Evolutionary conservation across 1,140 invertebrate species (phyloP).

Genomic region (Calephelis nemesis): DNA sequence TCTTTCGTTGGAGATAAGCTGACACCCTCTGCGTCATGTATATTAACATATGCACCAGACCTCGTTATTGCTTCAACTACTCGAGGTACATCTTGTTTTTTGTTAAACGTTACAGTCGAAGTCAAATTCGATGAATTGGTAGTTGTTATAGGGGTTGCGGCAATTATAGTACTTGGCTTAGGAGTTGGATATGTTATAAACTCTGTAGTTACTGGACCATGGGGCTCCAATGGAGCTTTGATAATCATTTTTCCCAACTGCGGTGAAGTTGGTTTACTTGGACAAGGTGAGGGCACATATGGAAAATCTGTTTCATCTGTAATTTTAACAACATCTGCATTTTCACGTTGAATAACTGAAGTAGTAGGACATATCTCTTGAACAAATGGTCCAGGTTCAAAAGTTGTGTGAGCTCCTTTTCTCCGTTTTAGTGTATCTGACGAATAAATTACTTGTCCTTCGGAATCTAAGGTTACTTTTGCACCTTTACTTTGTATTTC

Average conservation of each 20-base stretch:
- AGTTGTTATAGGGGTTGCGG: constrained; percentile 74
- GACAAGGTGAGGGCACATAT: constrained; percentile 51
- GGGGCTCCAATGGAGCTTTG: constrained; percentile 77
- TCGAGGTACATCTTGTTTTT: constrained; percentile 57
- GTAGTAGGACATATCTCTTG: constrained; percentile 80
- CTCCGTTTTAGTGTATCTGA: constrained; percentile 91
- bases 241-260: constrained; percentile 84
- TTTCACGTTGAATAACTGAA: constrained; percentile 65
- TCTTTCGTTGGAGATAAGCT: constrained; percentile 80
- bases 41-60: constrained; percentile 85
- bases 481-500: constrained; percentile 83
- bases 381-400: constrained; percentile 89
- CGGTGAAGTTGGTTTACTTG: constrained; percentile 72
- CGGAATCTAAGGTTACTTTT: constrained; percentile 90
- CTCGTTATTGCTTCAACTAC: constrained; percentile 70
- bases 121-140: constrained; percentile 38
- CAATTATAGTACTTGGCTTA: constrained; percentile 80
- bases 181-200: constrained; percentile 81
- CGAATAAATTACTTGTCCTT: constrained; percentile 93
- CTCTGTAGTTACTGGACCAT: constrained; percentile 80
- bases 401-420: constrained; percentile 90
- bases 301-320: constrained; percentile 70
- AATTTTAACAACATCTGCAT: constrained; percentile 64
- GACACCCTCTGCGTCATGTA: constrained; percentile 84
- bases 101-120: constrained; percentile 31